Base-by-base conservation (phyloP, 1,140 invertebrate species). In the Drosophila kurseongensis region DNA sequence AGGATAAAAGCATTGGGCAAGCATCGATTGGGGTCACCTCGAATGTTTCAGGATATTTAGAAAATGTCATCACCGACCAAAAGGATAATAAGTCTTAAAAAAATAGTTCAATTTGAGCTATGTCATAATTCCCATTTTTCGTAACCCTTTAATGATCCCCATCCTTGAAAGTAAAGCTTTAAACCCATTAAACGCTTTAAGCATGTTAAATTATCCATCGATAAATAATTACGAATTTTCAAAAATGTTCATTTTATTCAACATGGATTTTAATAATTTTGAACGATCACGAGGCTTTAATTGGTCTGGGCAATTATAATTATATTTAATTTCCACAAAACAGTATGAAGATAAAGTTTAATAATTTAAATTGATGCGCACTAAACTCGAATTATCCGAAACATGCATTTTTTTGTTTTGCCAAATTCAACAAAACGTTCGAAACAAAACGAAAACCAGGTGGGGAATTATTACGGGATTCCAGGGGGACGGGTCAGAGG, bases 291-390 rank as follows among this genome's bases (percentile, higher is more conserved):
- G 50, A 13, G 40, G 13, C 67, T 16, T 4, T 44, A 68, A 65
- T 75, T 71, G 81, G 56, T 47, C 57, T 44, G 58, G 56, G 50
- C 59, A 55, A 32, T 50, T 56, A 18, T 65, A 78, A 85, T 85
- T 85, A 85, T 83, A 88, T 88, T 88, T 88, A 88, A 88, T 89
- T 88, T 60, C 67, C 47, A 51, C 41, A 35, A 83, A 73, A 73
- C 57, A 52, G 72, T 59, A 58, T 61, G 47, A 48, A 60, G 83
- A 83, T 88, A 88, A 88, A 77, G 52, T 73, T 67, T 79, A 88
- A 88, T 88, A 80, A 68, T 89, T 89, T 89, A 89, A 89, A 89
- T 89, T 84, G 84, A 84, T 59, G 84, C 69, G 75, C 84, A 89
- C 89, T 88, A 88, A 88, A 89, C 71, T 89, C 58, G 42, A 89